These are phyloP conservation scores for Lasioglossum villosulum DNA, from an alignment of 2,888 invertebrate genomes.

Conservation along the genomic window DNA sequence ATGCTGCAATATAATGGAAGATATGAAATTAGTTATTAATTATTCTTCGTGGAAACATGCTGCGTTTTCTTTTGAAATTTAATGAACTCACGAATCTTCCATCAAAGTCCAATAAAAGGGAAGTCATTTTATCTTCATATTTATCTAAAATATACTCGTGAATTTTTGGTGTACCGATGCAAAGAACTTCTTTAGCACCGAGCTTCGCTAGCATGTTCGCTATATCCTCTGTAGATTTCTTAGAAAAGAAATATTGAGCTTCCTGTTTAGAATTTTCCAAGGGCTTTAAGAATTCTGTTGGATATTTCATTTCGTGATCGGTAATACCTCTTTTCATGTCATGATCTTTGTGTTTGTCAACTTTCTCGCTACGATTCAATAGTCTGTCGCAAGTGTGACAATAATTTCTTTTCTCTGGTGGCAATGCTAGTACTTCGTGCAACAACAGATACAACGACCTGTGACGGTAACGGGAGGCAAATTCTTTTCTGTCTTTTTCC, in stretches of 20 bases:
- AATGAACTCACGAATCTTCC: conserved; percentile 87
- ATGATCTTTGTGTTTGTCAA: conserved; percentile 86
- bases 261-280: conserved; percentile 91
- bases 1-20: conserved; percentile 83
- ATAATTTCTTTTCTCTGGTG: conserved; percentile 85
- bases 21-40: background rate
- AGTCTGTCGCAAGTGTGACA: conserved; percentile 89
- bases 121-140: conserved; percentile 84
- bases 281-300: conserved; percentile 89
- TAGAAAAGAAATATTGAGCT: conserved; percentile 95
- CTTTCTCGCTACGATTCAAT: conserved; percentile 80
- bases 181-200: conserved; percentile 88
- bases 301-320: conserved; percentile 87
- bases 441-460: conserved; percentile 85
- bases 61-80: background rate
- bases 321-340: conserved; percentile 85
- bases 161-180: conserved; percentile 93
- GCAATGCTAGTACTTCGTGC: conserved; percentile 84
- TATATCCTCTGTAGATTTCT: conserved; percentile 88
- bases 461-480: conserved; percentile 86
- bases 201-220: conserved; percentile 87
- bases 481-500: conserved; percentile 85
- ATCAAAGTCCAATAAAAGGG: conserved; percentile 93
- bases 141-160: conserved; percentile 88
- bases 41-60: background rate